Evolutionary conservation across 1,140 invertebrate genomes (phyloP).

Genomic region (Euura saliciscinereae): DNA sequence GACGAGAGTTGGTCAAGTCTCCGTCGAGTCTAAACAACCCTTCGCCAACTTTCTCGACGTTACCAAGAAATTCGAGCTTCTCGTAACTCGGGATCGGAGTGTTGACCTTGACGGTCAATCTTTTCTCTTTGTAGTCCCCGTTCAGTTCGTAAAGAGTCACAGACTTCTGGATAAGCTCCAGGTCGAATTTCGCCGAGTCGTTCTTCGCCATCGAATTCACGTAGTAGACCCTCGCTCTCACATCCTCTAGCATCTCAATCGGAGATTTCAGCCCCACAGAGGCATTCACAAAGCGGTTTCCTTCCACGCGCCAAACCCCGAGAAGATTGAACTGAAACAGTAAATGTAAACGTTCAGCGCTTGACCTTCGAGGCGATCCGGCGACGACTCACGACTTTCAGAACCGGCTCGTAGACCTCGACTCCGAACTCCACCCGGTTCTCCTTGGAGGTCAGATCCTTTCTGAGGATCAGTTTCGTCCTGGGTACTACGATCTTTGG

Average conservation of each 20-base stretch:
- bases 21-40: conserved; percentile 36
- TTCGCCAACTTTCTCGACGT: conserved; percentile 28
- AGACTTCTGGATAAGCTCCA: conserved; percentile 33
- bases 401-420: conserved; percentile 29
- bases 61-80: conserved; percentile 39
- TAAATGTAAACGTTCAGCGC: conserved; percentile 11
- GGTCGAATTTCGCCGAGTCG: conserved; percentile 31
- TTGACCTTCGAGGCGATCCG: conserved; percentile 4
- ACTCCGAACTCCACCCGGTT: conserved; percentile 60
- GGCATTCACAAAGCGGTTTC: conserved; percentile 54
- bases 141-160: conserved; percentile 36
- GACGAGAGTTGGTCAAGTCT: conserved; percentile 36
- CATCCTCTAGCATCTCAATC: conserved; percentile 57
- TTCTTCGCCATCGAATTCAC: conserved; percentile 42
- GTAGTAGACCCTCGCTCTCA: conserved; percentile 56
- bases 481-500: conserved; percentile 67
- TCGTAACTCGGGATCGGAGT: conserved; percentile 26
- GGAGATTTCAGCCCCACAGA: conserved; percentile 60
- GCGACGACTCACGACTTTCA: conserved; percentile 30
- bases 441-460: conserved; percentile 69
- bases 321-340: conserved; percentile 55
- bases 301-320: conserved; percentile 59
- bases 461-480: conserved; percentile 66
- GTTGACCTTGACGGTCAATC: conserved; percentile 33
- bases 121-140: conserved; percentile 31